Evolutionary conservation across 2,113 vertebrate genomes (phyloP).

Genomic region (Triplophysa dalaica): DNA sequence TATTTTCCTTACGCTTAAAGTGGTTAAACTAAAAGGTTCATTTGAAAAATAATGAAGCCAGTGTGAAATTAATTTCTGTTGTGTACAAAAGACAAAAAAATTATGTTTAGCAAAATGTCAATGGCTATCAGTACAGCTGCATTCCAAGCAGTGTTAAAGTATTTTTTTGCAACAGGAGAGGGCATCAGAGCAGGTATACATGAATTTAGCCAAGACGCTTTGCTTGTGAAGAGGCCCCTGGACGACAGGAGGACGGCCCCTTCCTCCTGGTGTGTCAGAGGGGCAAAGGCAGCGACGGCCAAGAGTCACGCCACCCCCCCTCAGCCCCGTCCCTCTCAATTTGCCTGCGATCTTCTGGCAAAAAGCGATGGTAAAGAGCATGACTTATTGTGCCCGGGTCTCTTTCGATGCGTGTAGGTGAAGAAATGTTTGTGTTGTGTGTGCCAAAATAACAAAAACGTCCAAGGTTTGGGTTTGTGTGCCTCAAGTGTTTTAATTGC

Average conservation of each 20-base stretch:
- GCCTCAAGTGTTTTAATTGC: slow-evolving; percentile 37
- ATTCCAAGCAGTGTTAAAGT: slow-evolving; percentile 27
- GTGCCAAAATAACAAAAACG: slow-evolving; percentile 9
- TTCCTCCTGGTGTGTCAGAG: slow-evolving; percentile 12
- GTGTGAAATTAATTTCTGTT: slow-evolving; percentile 32
- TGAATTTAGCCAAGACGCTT: slow-evolving; percentile 4
- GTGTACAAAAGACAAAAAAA: slow-evolving; percentile 7
- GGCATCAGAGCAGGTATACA: slow-evolving; percentile 5
- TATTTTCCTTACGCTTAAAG: slow-evolving; percentile 1
- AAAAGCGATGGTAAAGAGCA: slow-evolving; percentile 15
- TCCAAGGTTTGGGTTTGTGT: slow-evolving; percentile 34
- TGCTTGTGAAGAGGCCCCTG: slow-evolving; percentile 23
- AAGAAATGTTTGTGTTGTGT: neutral
- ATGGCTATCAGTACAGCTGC: slow-evolving; percentile 51
- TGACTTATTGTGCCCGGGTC: slow-evolving; percentile 9
- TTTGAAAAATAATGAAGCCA: slow-evolving; percentile 23
- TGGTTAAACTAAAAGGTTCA: slow-evolving; percentile 27
- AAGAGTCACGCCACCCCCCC: neutral
- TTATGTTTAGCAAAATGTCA: slow-evolving; percentile 6
- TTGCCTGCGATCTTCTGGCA: slow-evolving; percentile 17
- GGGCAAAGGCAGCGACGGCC: slow-evolving; percentile 48
- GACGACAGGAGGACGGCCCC: slow-evolving; percentile 26
- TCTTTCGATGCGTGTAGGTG: slow-evolving; percentile 4
- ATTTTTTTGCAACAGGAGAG: slow-evolving; percentile 40
- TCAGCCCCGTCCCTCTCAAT: neutral